Conservation (phyloP, 1,140 invertebrate genomes). For the Lasioglossum baleicum region DNA sequence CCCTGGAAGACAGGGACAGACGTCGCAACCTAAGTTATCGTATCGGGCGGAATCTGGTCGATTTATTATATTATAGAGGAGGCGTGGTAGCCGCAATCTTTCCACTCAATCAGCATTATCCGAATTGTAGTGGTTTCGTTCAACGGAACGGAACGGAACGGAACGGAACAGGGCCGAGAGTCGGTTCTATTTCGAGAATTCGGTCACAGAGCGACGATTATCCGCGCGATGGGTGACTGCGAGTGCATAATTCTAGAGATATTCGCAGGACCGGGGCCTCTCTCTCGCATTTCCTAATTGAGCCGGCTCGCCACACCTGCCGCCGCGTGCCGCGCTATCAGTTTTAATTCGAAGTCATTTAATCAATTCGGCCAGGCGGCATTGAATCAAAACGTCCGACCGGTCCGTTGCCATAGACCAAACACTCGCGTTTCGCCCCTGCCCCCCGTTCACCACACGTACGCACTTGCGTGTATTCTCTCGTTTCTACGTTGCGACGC, state of each 20-base stretch:
- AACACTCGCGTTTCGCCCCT: conserved; percentile 33
- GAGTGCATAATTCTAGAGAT: background rate
- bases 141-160: background rate
- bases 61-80: too few species aligned
- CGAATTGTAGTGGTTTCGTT: background rate
- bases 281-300: conserved; percentile 14
- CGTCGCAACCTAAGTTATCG: background rate
- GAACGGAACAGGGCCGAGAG: background rate
- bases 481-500: too few species aligned
- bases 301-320: conserved; percentile 45
- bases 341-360: conserved; percentile 69
- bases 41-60: background rate
- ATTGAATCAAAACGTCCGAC: conserved; percentile 65
- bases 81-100: background rate
- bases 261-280: conserved; percentile 23
- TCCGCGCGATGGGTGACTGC: background rate
- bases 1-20: background rate
- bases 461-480: conserved; percentile 7
- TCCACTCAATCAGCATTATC: conserved; percentile 1
- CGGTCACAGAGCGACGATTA: conserved; percentile 28
- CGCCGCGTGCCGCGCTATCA: conserved; percentile 49
- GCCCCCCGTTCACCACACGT: background rate
- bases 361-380: conserved; percentile 63
- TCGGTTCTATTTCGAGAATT: conserved; percentile 29
- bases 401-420: conserved; percentile 41